These are phyloP conservation scores for Acrossocheilus fasciatus DNA, from an alignment of 2,797 vertebrate species.

Conservation along the genomic window DNA sequence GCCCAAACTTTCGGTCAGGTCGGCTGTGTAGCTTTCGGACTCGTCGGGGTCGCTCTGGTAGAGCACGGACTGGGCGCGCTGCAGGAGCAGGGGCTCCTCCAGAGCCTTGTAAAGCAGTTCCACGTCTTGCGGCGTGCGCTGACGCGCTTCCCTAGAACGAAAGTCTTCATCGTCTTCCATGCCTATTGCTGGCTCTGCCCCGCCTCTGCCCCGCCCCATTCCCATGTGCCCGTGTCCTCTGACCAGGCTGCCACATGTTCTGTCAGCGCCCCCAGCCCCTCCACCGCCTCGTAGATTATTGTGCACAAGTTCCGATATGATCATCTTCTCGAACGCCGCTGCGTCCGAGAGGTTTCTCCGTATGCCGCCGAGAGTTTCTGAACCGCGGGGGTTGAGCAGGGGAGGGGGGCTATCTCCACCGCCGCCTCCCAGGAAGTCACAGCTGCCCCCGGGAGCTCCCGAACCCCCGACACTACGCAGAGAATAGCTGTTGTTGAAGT, in stretches of 20 bases:
- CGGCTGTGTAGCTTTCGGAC: constrained; percentile 88
- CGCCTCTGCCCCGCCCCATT: constrained; percentile 70
- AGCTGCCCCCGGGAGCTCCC: constrained; percentile 81
- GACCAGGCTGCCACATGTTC: constrained; percentile 74
- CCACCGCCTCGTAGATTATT: constrained; percentile 87
- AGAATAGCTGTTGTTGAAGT: constrained; percentile 97
- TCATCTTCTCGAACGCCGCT: constrained; percentile 94
- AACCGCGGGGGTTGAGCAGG: constrained; percentile 74
- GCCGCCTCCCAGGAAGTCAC: constrained; percentile 81
- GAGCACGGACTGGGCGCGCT: constrained; percentile 91
- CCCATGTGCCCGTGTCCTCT: constrained; percentile 71
- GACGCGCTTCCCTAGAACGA: constrained; percentile 69
- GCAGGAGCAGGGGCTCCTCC: constrained; percentile 91
- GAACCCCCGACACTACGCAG: constrained; percentile 82
- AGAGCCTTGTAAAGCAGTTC: constrained; percentile 94
- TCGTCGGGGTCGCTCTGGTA: constrained; percentile 94
- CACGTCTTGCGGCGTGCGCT: constrained; percentile 84
- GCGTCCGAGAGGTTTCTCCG: constrained; percentile 89
- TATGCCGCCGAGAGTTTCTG: constrained; percentile 75
- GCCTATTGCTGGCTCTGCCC: constrained; percentile 68
- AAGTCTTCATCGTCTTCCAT: constrained; percentile 78
- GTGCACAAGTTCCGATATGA: constrained; percentile 94
- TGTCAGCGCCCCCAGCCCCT: constrained; percentile 68
- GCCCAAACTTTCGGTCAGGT: constrained; percentile 85
- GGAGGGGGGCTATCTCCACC: constrained; percentile 76